Base-by-base conservation (phyloP, 2,797 vertebrate genomes). In the Meriones psammophilus region DNA sequence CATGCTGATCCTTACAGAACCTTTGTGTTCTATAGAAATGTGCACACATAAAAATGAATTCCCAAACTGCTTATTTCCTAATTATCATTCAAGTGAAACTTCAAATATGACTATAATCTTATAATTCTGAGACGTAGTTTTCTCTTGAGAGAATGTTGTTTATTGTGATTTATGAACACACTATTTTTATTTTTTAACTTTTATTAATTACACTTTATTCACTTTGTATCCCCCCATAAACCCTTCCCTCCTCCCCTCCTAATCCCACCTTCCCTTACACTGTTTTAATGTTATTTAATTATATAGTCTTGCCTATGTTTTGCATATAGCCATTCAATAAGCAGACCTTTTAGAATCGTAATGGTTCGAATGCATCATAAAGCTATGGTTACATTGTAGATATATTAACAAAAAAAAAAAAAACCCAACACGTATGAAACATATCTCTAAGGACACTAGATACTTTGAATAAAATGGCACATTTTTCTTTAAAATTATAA, bases 161-260 rank as follows among this genome's bases (percentile, higher is more conserved):
- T 94, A 64, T 71, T 95, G 54, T 42, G 36, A 92, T 91, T 95
- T 92, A 89, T 94, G 81, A 91, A 91, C 58, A 84, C 76, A 80
- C 94, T 89, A 60, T 39, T 56, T 88, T 73, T 42, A 42, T 42
- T 42, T 42, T 42, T 42, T 42, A 42, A 42, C 42, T 42, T 42
- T 42, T 42, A 42, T 42, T 42, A 42, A 42, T 42, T 42, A 42
- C 5, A 42, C 42, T 42, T 42, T 42, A 42, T 42, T 42, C 42
- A 42, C 42, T 42, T 42, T 42, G 42, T 42, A 42, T 42, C 42
- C 42, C 42, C 42, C 42, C 42, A 42, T 42, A 42, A 5, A 42
- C 5, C 42, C 42, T 42, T 42, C 42, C 42, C 42, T 6, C 42
- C 42, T 42, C 42, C 42, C 5, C 42, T 42, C 42, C 42, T 42